Conservation (phyloP, 1,140 invertebrate species). For the Reticulitermes speratus region DNA sequence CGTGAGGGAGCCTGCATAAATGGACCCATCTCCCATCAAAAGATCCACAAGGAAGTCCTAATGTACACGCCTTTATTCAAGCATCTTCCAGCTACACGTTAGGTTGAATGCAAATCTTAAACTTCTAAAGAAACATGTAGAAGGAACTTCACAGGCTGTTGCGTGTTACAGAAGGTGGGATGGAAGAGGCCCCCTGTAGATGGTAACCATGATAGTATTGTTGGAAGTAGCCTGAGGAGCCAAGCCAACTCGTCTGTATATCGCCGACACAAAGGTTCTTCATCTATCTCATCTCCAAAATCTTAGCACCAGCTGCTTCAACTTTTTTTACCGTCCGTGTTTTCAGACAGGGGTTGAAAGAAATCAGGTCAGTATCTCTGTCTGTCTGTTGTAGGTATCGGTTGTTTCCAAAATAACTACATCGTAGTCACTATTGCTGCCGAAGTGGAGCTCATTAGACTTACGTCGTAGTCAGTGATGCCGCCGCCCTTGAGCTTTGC, state of each 20-base stretch:
- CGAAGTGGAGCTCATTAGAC: too few species aligned
- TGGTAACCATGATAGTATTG: conserved; percentile 6
- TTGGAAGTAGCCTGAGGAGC: background rate
- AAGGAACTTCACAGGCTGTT: background rate
- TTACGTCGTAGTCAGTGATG: too few species aligned
- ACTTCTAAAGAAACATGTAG: background rate
- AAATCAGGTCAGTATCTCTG: background rate
- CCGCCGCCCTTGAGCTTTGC: too few species aligned
- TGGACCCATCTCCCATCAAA: too few species aligned
- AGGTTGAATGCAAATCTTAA: background rate
- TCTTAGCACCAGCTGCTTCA: conserved; percentile 14
- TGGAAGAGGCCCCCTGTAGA: background rate
- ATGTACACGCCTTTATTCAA: too few species aligned
- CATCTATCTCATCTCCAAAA: background rate
- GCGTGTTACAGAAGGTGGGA: background rate
- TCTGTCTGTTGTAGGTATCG: background rate
- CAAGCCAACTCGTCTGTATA: background rate
- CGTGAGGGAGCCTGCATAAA: too few species aligned
- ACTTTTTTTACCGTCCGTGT: background rate
- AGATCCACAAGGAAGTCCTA: too few species aligned
- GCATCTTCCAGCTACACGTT: background rate
- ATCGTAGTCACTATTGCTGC: background rate
- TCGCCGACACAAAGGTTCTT: background rate
- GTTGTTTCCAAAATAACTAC: background rate
- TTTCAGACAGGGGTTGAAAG: background rate